Percentiles rank a stretch among this genome's conserved stretches.
Evolutionary conservation across 2,888 invertebrate genomes (phyloP).

Genomic region (Drosophila cognata): DNA sequence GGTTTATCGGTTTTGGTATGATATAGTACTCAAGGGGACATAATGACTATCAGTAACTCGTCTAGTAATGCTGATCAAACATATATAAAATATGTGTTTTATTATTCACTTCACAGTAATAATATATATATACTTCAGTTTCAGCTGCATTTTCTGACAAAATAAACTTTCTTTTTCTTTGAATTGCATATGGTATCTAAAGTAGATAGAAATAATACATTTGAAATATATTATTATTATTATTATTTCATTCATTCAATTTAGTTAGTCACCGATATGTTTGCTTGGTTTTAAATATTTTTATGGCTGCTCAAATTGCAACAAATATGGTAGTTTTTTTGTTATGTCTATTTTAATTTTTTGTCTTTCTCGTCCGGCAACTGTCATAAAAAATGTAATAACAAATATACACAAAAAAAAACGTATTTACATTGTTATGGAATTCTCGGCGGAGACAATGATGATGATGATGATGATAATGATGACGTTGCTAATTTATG

Average conservation of each 20-base stretch:
- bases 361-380: slow-evolving; percentile 25
- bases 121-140: background rate
- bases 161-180: background rate
- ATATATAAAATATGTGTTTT: background rate
- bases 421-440: slow-evolving; percentile 32
- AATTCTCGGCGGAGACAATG: slow-evolving; percentile 21
- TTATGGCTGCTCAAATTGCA: slow-evolving; percentile 10
- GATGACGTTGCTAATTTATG: slow-evolving; percentile 61
- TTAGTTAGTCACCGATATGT: slow-evolving; percentile 8
- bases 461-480: slow-evolving; percentile 26
- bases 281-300: slow-evolving; percentile 14
- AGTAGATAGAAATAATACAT: background rate
- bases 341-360: background rate
- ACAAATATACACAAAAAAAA: background rate
- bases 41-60: background rate
- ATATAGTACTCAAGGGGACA: background rate
- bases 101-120: too few species aligned
- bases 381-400: slow-evolving; percentile 29
- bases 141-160: background rate
- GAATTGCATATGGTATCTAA: background rate
- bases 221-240: background rate
- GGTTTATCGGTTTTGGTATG: background rate
- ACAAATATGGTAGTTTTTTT: slow-evolving; percentile 7
- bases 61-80: background rate
- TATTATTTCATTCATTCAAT: background rate